These are phyloP conservation scores for Anguilla obscura DNA, from an alignment of 2,797 vertebrate species.

Conservation along the genomic window DNA sequence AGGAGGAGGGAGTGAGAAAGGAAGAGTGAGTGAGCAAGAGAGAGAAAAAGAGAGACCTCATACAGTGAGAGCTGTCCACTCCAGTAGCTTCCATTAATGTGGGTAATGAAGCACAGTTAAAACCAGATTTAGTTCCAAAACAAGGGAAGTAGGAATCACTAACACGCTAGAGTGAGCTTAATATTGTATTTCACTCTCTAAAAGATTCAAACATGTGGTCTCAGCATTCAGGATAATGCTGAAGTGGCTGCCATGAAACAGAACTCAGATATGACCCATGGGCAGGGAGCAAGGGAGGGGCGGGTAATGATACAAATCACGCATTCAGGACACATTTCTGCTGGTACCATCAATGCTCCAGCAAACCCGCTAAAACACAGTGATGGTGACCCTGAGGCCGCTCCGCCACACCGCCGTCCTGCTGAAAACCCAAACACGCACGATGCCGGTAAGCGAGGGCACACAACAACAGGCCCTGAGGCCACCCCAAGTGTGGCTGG, in stretches of 20 bases:
- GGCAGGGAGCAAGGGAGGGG: background rate
- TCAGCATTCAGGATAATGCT: background rate
- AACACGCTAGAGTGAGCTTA: background rate
- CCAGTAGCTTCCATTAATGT: constrained; percentile 2
- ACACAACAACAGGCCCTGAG: background rate
- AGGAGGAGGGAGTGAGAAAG: background rate
- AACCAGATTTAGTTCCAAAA: constrained; percentile 17
- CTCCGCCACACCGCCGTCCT: background rate
- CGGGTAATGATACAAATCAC: background rate
- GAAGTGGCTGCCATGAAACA: background rate
- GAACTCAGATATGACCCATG: background rate
- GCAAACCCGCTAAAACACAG: background rate
- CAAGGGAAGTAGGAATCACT: constrained; percentile 1
- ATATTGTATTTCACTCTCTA: background rate
- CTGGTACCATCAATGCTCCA: background rate
- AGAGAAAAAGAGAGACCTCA: background rate
- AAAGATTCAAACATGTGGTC: constrained; percentile 15
- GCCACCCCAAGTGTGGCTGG: background rate
- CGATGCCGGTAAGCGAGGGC: background rate
- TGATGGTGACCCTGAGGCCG: background rate
- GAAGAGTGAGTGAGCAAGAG: background rate
- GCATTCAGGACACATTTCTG: background rate
- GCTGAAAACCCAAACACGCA: background rate
- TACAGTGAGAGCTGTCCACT: background rate
- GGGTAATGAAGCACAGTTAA: background rate